Percentiles rank a stretch among this genome's conserved stretches.
Evolutionary conservation across 2,888 invertebrate species (phyloP).

Genomic region (Tenthredo mesomela): DNA sequence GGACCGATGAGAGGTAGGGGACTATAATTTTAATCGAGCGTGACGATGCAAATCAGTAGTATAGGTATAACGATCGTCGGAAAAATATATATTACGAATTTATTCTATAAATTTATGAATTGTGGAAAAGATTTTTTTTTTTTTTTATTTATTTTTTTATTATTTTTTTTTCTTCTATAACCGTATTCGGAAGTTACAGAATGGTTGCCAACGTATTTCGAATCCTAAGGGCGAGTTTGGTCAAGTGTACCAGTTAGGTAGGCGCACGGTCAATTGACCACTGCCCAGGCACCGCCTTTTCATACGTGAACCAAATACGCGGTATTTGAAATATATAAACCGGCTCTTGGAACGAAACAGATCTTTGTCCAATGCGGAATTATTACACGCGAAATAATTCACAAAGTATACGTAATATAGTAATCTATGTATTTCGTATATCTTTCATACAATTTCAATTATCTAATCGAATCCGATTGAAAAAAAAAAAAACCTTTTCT

Average conservation of each 20-base stretch:
- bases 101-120: background rate
- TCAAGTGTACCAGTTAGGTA: constrained; percentile 64
- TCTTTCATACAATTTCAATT: too few relatives aligned
- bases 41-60: background rate
- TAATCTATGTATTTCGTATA: too few relatives aligned
- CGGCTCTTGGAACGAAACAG: constrained; percentile 11
- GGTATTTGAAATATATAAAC: constrained; percentile 43
- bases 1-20: background rate
- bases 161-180: background rate
- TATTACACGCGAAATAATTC: background rate
- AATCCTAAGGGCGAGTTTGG: constrained; percentile 50
- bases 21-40: constrained; percentile 15
- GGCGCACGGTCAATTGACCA: constrained; percentile 65
- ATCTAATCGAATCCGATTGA: background rate
- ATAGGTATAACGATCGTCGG: too few relatives aligned
- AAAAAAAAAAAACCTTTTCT: background rate
- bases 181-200: constrained; percentile 24
- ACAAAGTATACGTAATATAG: too few relatives aligned
- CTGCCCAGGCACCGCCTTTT: constrained; percentile 47
- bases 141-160: background rate
- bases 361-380: background rate
- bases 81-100: too few relatives aligned
- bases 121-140: background rate
- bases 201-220: constrained; percentile 38
- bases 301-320: constrained; percentile 48